A percentile compares a stretch with the other conserved stretches of the same genome.
These are phyloP conservation scores for Polyodon spathula DNA, from an alignment of 2,113 vertebrate species.

Conservation along the genomic window DNA sequence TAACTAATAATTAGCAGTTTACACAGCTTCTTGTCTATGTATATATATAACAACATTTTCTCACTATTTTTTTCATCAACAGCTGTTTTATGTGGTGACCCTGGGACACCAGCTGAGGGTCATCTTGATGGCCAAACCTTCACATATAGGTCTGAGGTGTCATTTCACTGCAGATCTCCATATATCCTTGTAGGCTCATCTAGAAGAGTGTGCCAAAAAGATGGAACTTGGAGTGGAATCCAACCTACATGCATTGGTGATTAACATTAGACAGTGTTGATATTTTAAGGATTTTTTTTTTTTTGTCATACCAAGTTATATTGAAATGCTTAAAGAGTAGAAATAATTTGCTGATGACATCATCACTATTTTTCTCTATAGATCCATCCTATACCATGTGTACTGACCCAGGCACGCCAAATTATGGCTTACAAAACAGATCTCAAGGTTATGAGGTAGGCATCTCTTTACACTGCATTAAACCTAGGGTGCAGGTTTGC, in stretches of 20 bases:
- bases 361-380: conserved; percentile 37
- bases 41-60: neutral
- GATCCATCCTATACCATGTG: conserved; percentile 85
- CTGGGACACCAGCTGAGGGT: conserved; percentile 82
- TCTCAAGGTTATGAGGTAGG: conserved; percentile 88
- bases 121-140: conserved; percentile 74
- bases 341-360: too few species aligned
- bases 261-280: neutral
- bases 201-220: conserved; percentile 75
- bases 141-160: conserved; percentile 81
- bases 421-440: conserved; percentile 84
- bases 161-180: conserved; percentile 74
- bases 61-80: conserved; percentile 5
- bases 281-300: too few species aligned
- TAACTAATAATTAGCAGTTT: too few species aligned
- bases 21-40: neutral
- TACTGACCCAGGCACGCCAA: conserved; percentile 85
- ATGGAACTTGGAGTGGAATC: conserved; percentile 82
- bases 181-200: conserved; percentile 82
- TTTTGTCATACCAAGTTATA: too few species aligned
- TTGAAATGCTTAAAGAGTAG: too few species aligned
- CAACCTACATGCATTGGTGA: conserved; percentile 89
- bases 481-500: too few species aligned
- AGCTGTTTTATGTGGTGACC: conserved; percentile 91
- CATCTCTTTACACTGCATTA: too few species aligned